These are phyloP conservation scores for Phalangium opilio DNA, from an alignment of 2,888 invertebrate species.

Conservation along the genomic window DNA sequence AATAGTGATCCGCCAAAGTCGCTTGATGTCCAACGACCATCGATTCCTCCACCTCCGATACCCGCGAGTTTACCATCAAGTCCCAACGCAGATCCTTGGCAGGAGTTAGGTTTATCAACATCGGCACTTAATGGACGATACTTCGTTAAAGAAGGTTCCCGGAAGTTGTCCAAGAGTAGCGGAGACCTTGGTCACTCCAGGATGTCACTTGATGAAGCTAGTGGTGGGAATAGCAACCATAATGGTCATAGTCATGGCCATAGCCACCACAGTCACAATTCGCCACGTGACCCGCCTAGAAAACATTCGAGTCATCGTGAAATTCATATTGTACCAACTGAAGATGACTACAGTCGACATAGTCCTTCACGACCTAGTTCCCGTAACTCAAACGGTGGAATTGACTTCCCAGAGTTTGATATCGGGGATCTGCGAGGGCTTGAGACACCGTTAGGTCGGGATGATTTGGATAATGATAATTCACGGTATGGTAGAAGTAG, in stretches of 20 bases:
- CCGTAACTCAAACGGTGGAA: conserved; percentile 16
- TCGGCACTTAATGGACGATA: conserved; percentile 77
- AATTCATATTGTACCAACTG: no score
- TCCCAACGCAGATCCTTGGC: conserved; percentile 10
- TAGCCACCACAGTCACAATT: background rate
- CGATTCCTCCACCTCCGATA: background rate
- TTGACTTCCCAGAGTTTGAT: conserved; percentile 22
- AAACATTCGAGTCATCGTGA: background rate
- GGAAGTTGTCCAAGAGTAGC: background rate
- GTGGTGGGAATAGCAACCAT: conserved; percentile 3
- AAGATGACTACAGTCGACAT: conserved; percentile 1
- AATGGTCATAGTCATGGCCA: conserved; percentile 10
- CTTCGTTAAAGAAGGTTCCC: conserved; percentile 35
- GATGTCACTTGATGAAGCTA: background rate
- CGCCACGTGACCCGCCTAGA: background rate
- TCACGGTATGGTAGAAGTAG: conserved; percentile 7
- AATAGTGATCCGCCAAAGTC: background rate
- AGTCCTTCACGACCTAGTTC: conserved; percentile 10
- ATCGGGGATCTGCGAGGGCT: conserved; percentile 15
- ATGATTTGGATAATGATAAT: conserved; percentile 9
- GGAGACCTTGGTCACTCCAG: no score
- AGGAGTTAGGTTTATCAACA: conserved; percentile 20
- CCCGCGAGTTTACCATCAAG: background rate
- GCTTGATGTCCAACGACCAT: background rate
- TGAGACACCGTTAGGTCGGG: conserved; percentile 10